Base-by-base conservation (phyloP, 2,113 vertebrate genomes). In the Bubo blakistoni region DNA sequence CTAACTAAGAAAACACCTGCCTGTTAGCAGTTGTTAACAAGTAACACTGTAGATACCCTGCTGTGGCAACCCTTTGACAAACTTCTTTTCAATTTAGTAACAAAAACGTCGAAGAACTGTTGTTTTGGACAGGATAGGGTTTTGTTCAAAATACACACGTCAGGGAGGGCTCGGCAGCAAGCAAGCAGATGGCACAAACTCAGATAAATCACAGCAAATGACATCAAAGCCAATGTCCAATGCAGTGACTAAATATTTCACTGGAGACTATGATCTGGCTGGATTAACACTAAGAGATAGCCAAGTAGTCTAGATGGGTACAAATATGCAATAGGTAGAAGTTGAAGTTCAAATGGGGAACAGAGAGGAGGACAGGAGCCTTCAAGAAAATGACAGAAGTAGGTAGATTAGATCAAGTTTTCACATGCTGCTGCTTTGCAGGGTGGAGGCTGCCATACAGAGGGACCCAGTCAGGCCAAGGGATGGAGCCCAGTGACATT, bases 391-490 rank as follows among this genome's bases (percentile, higher is more conserved):
- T 2, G 16, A 38, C 15, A 17, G 3, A 59, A 29, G 26, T 16
- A 59, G 46, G 27, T 36, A 8, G 59, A 83, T 55, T 57, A 63
- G 49, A 78, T 16, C 25, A 42, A 61, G 29, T 55, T 18, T 90
- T 63, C 40, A 70, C 29, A 77, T 55, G 11, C 47, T 7, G 52
- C 7, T 12, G 25, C 8, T 52, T 9, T 54, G 47, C 15, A 38
- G 18, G 18, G 27, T 3, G 2, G 38, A 4, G 26, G 18, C 22
- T 59, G 18, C 22, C 2, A 1, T 32, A 1, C 21, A 24, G 6
- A 57, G 16, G 40, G 49, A 21, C 21, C 21, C 57, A 62, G 8
- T 14, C 5, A 38, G 30, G 24, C 15, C 0, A 2, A 46, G 34
- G n/a, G 40, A 47, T 0, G 1, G 13, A 65, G 20, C 47, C 36